These are phyloP conservation scores for Biston stratarius DNA, from an alignment of 2,888 invertebrate genomes.

Conservation along the genomic window DNA sequence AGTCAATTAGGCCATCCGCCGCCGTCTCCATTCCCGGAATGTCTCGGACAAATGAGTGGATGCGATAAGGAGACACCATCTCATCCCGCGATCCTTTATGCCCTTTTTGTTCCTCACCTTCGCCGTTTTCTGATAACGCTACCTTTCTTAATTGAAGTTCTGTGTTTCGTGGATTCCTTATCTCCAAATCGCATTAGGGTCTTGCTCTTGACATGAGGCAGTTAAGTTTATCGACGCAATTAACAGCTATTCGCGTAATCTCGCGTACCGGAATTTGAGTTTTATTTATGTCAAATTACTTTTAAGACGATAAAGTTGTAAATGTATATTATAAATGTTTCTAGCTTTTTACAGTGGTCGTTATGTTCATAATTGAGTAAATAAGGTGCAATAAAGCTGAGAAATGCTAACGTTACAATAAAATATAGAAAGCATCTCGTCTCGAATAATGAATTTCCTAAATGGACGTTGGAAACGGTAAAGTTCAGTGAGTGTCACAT, in stretches of 20 bases:
- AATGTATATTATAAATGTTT: conserved; percentile 52
- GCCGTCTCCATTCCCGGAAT: conserved; percentile 84
- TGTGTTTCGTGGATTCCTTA: conserved; percentile 74
- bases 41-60: conserved; percentile 80
- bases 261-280: conserved; percentile 51
- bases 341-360: conserved; percentile 49
- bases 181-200: conserved; percentile 75
- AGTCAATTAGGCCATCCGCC: conserved; percentile 86
- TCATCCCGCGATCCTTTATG: conserved; percentile 54
- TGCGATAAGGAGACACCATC: conserved; percentile 75
- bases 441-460: conserved; percentile 32
- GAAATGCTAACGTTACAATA: conserved; percentile 5
- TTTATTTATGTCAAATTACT: conserved; percentile 57
- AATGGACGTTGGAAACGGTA: conserved; percentile 31
- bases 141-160: conserved; percentile 83
- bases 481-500: conserved; percentile 34
- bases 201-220: conserved; percentile 55
- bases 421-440: conserved; percentile 6
- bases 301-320: conserved; percentile 41
- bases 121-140: conserved; percentile 68
- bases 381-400: conserved; percentile 16
- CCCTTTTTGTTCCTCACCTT: conserved; percentile 38
- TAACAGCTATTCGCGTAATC: conserved; percentile 65
- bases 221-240: conserved; percentile 69
- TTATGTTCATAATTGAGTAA: conserved; percentile 25